Evolutionary conservation across 2,113 vertebrate species (phyloP).

Genomic region (Meles meles): DNA sequence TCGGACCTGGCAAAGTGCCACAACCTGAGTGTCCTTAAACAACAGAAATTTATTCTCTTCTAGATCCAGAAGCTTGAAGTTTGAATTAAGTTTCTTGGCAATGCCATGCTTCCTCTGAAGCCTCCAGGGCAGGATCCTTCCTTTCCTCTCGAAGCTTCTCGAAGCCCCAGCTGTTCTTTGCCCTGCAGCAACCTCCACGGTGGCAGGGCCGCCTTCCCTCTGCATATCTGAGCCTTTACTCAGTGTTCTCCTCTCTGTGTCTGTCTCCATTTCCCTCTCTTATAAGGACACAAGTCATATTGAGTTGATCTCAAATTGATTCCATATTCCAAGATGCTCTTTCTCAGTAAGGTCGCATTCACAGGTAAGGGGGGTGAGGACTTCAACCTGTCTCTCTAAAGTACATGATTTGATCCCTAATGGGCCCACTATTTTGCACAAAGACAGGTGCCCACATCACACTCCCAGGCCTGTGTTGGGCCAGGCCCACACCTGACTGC

Average conservation of each 20-base stretch:
- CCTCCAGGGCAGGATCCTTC: too few relatives aligned
- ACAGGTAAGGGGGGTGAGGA: not conserved
- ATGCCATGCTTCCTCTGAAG: not conserved
- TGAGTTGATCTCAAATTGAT: not conserved
- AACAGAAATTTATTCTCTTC: not conserved
- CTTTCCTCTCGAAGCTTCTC: rapidly evolving
- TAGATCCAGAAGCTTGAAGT: not conserved
- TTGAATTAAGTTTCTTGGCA: not conserved
- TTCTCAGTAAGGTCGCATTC: not conserved
- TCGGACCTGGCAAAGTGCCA: not conserved
- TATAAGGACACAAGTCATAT: not conserved
- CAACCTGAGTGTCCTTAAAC: not conserved
- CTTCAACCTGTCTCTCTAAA: not conserved
- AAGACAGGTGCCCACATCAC: not conserved
- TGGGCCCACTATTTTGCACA: not conserved
- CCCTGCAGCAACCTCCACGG: not conserved
- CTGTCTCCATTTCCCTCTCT: not conserved
- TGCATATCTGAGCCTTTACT: not conserved
- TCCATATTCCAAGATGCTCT: not conserved
- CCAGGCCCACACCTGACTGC: not conserved
- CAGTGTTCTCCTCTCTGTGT: not conserved
- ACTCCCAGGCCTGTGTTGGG: not conserved
- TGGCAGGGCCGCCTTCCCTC: not conserved
- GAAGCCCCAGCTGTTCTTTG: not conserved
- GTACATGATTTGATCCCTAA: not conserved